Base-by-base conservation (phyloP, 2,113 vertebrate genomes). In the Xenotilapia flavipinnis region DNA sequence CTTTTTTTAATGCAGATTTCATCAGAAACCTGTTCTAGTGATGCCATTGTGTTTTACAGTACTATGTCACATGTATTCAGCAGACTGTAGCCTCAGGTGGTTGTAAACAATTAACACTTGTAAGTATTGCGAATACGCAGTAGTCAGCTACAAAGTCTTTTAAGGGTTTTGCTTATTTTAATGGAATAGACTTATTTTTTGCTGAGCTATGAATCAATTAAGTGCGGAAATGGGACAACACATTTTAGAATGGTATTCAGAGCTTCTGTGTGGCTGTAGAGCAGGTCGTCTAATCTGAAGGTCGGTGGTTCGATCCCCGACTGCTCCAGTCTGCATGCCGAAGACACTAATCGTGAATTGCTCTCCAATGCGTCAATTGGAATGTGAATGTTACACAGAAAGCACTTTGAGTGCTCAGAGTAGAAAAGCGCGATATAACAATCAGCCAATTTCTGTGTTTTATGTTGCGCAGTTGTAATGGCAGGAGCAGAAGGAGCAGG, bases 401-500 rank as follows among this genome's bases (percentile, higher is more conserved):
- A 68, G 33, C 62, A 68, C 19, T 38, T 68, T 13, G 62, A 68
- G 62, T 68, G 62, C 62, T 68, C 33, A 68, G 33, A 68, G 62
- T 38, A 38, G 62, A 68, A 38, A 68, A 68, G 62, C 2, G 19
- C 2, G 0, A 21, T 65, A 65, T 38, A 21, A 65, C 4, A 38
- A 3, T 65, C 33, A 13, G 33, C 19, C 19, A 1, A 21, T 65
- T 65, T 81, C 19, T 77, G 26, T 49, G 15, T 38, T 51, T 49
- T 87, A 54, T 81, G 47, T 79, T 21, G 94, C 95, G 80, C 36
- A 97, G 97, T 31, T 81, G 86, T 38, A n/a, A 95, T 95, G 95
- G 94, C 87, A 81, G 94, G 10, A 96, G 98, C 96, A 90, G 97
- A 95, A 90, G 92, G 94, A 86, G 91, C 97, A 60, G 97, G 97